Evolutionary conservation across 53 echinoderm and acorn worm genomes (phyloP).

Genomic region (Temnopleurus reevesii): DNA sequence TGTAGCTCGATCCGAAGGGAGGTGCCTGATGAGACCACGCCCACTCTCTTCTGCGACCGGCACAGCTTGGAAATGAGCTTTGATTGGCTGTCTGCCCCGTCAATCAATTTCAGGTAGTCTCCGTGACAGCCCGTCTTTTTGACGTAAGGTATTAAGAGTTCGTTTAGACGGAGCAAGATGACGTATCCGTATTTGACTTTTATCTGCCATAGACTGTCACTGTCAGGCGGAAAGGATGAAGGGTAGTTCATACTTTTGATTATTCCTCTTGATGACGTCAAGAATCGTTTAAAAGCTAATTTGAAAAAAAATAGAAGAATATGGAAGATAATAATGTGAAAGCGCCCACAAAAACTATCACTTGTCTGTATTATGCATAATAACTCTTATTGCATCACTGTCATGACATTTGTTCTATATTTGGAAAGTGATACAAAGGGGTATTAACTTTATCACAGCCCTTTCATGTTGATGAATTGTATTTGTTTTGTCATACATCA

Average conservation of each 20-base stretch:
- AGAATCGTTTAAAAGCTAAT: constrained; percentile 50
- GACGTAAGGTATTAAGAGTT: constrained; percentile 73
- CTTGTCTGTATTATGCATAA: too few species aligned
- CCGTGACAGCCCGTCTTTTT: constrained; percentile 77
- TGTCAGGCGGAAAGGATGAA: constrained; percentile 70
- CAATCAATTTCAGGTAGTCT: constrained; percentile 73
- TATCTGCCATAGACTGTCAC: constrained; percentile 80
- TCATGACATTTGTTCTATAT: too few species aligned
- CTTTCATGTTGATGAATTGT: too few species aligned
- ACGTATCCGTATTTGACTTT: constrained; percentile 67
- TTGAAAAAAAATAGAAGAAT: neutral
- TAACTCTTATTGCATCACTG: too few species aligned
- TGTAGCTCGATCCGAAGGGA: constrained; percentile 82
- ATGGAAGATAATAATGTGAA: too few species aligned
- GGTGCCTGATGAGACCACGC: constrained; percentile 75
- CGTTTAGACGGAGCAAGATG: constrained; percentile 68
- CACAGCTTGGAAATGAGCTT: constrained; percentile 84
- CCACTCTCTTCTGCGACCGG: constrained; percentile 75
- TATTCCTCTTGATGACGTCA: constrained; percentile 62
- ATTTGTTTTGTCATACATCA: too few species aligned
- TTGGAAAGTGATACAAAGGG: too few species aligned
- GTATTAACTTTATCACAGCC: too few species aligned
- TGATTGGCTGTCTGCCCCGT: constrained; percentile 76
- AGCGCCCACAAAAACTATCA: too few species aligned
- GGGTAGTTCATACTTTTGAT: constrained; percentile 81